Evolutionary conservation across 2,888 invertebrate species (phyloP), one percentile per base, ranked within the genome.

Genomic region (Hypomecis punctinalis): DNA sequence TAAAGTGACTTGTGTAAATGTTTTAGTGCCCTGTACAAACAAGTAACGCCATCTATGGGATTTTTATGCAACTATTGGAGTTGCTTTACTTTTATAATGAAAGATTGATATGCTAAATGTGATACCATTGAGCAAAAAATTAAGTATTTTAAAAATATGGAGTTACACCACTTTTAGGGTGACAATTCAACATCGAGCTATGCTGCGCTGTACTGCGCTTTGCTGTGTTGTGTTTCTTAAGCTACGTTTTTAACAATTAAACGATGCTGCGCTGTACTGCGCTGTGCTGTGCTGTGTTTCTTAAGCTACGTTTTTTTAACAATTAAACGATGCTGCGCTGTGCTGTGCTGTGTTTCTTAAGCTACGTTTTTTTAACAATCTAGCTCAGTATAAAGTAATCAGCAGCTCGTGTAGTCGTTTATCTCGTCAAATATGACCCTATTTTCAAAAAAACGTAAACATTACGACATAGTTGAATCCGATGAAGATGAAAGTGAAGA

Each of bases 51-150:
- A n/a, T n/a, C n/a, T n/a, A n/a, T n/a, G n/a, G n/a, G n/a, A n/a
- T n/a, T n/a, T n/a, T n/a, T n/a, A n/a, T n/a, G n/a, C n/a, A n/a
- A n/a, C n/a, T n/a, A n/a, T n/a, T n/a, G n/a, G n/a, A 63, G 46
- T 59, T 47, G 59, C 58, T 63, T 46, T 58, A 63, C 63, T 63
- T 61, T 64, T 64, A 55, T 61, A 55, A 54, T 64, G 51, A 64
- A 61, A 37, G n/a, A n/a, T n/a, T n/a, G 55, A 43, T 43, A 11
- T 43, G 43, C n/a, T n/a, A 43, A 40, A 9, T 43, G 43, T 43
- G 43, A 43, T 10, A 10, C n/a, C 43, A 43, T 11, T 43, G 11
- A 10, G 43, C 10, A 43, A n/a, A 43, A 43, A 43, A 10, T n/a
- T n/a, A 43, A 6, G 11, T n/a, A 43, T 11, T 43, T 43, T n/a